A percentile compares a stretch with the other conserved stretches of the same genome.
These are phyloP conservation scores for Gastracanthus pulcherrimus DNA, from an alignment of 2,888 invertebrate species.

Conservation along the genomic window DNA sequence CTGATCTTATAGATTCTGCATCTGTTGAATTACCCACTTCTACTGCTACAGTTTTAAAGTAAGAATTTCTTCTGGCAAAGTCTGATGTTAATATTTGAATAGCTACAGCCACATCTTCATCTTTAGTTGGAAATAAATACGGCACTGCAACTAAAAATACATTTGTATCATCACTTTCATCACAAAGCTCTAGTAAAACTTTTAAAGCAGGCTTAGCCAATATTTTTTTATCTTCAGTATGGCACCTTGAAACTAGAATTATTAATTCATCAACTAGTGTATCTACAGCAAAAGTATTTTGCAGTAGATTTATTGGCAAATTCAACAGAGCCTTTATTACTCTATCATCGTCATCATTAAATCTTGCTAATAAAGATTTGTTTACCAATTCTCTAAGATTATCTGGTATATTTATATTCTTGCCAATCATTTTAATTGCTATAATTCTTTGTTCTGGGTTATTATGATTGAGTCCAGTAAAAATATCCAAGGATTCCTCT, in stretches of 20 bases:
- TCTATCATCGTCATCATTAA: conserved; percentile 83
- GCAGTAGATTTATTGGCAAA: conserved; percentile 66
- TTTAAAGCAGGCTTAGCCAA: conserved; percentile 70
- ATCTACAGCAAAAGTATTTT: conserved; percentile 65
- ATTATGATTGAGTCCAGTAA: conserved; percentile 82
- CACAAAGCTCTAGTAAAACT: conserved; percentile 68
- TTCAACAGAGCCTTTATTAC: conserved; percentile 80
- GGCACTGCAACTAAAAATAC: conserved; percentile 82
- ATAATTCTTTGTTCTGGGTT: conserved; percentile 82
- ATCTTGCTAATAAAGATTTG: conserved; percentile 82
- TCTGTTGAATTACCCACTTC: conserved; percentile 64
- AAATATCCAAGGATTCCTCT: conserved; percentile 67
- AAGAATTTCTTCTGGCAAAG: conserved; percentile 76
- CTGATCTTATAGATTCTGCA: conserved; percentile 67
- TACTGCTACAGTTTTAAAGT: conserved; percentile 67
- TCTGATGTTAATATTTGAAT: conserved; percentile 77
- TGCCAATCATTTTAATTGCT: conserved; percentile 83
- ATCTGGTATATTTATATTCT: conserved; percentile 69
- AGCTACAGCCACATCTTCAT: conserved; percentile 75
- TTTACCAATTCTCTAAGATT: conserved; percentile 80
- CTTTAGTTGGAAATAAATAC: conserved; percentile 81
- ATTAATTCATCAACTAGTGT: conserved; percentile 70
- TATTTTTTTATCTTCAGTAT: conserved; percentile 62
- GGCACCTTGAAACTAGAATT: conserved; percentile 69
- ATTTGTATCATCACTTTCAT: conserved; percentile 78